Evolutionary conservation across 1,140 invertebrate species (phyloP), one percentile per base, ranked within the genome.

Genomic region (Trialeurodes vaporariorum): DNA sequence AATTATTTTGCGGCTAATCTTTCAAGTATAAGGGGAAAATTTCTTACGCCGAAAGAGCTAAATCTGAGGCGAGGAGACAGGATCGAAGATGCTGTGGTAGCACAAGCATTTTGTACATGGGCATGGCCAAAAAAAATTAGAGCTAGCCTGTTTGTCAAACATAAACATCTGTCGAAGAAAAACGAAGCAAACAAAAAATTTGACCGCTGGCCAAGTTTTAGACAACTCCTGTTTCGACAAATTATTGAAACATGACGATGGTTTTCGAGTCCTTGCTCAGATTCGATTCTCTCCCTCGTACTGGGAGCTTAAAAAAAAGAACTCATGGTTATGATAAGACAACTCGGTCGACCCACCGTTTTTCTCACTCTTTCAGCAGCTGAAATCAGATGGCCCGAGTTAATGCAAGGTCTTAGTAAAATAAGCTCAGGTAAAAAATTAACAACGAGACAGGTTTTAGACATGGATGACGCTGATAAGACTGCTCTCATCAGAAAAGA

Each of bases 291-390:
- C n/a, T n/a, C n/a, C n/a, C n/a, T n/a, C n/a, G n/a, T n/a, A n/a
- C n/a, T n/a, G n/a, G n/a, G n/a, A n/a, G n/a, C n/a, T n/a, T n/a
- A 60, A 34, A 79, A 79, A 73, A 73, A 70, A 70, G 77, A 79
- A 71, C 69, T 80, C 11, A 78, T 80, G 66, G 74, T 72, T n/a
- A 75, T 75, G 72, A 72, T 75, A 24, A 24, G 74, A 59, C 75
- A 76, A 69, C 64, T 74, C 9, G 75, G 74, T 27, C 72, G 72
- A 69, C 74, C 74, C 27, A 75, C 72, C 34, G 27, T 72, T 23
- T 76, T 76, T 70, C 25, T 76, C 11, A 70, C 69, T 61, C 5
- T 70, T 9, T 68, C 63, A 66, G 73, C 73, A 25, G 72, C 72
- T 69, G 72, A 75, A 69, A 58, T 69, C 25, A 24, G 49, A 2